Evolutionary conservation across 1,140 invertebrate species (phyloP), one percentile per base, ranked within the genome.

Genomic region (Temnothorax nylanderi): DNA sequence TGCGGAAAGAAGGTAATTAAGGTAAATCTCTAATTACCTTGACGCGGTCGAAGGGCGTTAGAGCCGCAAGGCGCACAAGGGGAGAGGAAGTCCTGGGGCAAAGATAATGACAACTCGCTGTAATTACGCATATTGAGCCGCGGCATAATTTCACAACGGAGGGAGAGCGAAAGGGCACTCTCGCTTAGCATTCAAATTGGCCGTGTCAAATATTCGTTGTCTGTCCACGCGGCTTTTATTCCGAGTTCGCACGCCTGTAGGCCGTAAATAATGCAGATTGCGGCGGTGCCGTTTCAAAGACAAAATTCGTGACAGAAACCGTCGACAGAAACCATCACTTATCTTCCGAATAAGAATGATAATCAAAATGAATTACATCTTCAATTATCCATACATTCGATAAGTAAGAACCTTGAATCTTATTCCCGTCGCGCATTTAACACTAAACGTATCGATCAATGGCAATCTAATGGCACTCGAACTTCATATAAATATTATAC

Each of bases 21-120:
- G 89, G 88, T 92, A 92, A 93, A 93, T 93, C 89, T 92, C 87
- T 93, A 92, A 93, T 93, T 93, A 93, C 88, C 91, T 75, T 88
- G 76, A 65, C 87, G 85, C 85, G 85, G 90, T 90, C 85, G 82
- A 51, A 75, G 34, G 64, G 56, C 72, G 60, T 87, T 62, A 56
- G 37, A 37, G 21, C 34, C 62, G 62, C 47, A 85, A 80, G 34
- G 64, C 60, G 34, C 47, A 51, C 41, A 65, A 75, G 47, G 16
- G 41, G 41, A 76, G 85, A 65, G 41, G 60, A 78, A 86, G 80
- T 89, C 65, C 67, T 56, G 80, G 85, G 44, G 82, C 69, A 56
- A 84, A 85, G 78, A 88, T 84, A 90, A 87, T 85, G 91, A 85
- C 88, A 87, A 88, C 69, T 90, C 51, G 44, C 47, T 71, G 65